These are phyloP conservation scores for Synergus japonicus DNA, from an alignment of 2,888 invertebrate species.

Conservation along the genomic window DNA sequence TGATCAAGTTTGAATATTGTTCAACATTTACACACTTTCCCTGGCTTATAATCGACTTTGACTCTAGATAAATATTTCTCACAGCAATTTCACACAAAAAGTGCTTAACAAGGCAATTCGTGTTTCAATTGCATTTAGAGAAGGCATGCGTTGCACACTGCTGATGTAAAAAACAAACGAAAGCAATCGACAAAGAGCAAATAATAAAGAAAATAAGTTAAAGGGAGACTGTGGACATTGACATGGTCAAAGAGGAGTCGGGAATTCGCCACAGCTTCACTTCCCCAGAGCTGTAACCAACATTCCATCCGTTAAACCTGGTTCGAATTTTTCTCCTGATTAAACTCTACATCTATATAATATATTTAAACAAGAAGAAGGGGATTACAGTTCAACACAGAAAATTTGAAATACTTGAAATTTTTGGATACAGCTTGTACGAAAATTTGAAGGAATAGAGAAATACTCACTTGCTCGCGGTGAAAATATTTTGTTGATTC, in stretches of 20 bases:
- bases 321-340: slow-evolving; percentile 19
- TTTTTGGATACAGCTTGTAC: slow-evolving; percentile 42
- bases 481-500: slow-evolving; percentile 84
- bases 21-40: not conserved
- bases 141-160: slow-evolving; percentile 21
- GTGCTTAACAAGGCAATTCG: slow-evolving; percentile 31
- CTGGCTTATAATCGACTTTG: not conserved
- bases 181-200: slow-evolving; percentile 53
- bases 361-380: not conserved
- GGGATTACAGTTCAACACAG: not conserved
- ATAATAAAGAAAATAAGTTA: slow-evolving; percentile 67
- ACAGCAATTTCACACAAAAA: slow-evolving; percentile 33
- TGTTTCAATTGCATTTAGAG: slow-evolving; percentile 19
- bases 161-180: slow-evolving; percentile 48
- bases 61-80: not conserved
- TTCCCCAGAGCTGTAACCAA: slow-evolving; percentile 85
- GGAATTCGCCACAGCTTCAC: slow-evolving; percentile 83
- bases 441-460: slow-evolving; percentile 32
- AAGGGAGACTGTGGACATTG: slow-evolving; percentile 77
- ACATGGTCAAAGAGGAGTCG: slow-evolving; percentile 78
- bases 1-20: not conserved
- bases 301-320: slow-evolving; percentile 68
- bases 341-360: not conserved
- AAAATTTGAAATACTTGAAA: not conserved
- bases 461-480: slow-evolving; percentile 88